A percentile compares a stretch with the other conserved stretches of the same genome.
These are phyloP conservation scores for Heliornis fulica DNA, from an alignment of 2,113 vertebrate genomes.

Conservation along the genomic window DNA sequence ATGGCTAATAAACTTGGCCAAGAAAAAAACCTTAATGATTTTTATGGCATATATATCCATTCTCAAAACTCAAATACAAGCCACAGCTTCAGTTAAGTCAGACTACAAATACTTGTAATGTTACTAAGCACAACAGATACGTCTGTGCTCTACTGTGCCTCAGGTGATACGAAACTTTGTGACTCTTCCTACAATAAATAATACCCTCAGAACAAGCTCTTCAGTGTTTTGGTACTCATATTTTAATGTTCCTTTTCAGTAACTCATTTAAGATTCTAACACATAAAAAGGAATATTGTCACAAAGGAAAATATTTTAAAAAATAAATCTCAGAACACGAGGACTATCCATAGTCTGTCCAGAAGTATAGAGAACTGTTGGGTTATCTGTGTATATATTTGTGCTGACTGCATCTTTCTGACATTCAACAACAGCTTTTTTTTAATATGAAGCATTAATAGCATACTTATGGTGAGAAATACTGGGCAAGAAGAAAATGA, in stretches of 20 bases:
- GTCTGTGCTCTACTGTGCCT: not conserved
- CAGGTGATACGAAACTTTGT: not conserved
- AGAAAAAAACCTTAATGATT: not conserved
- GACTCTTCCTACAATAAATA: not conserved
- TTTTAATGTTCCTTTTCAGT: not conserved
- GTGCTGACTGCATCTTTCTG: not conserved
- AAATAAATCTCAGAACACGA: not conserved
- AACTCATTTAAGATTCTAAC: not conserved
- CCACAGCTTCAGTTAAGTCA: not conserved
- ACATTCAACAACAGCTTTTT: fast-evolving
- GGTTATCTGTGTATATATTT: not conserved
- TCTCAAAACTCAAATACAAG: not conserved
- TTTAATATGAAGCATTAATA: not conserved
- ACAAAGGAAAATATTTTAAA: not conserved
- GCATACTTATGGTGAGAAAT: fast-evolving
- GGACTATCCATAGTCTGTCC: not conserved
- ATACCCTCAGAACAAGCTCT: not conserved
- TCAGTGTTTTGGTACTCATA: not conserved
- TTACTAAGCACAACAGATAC: not conserved
- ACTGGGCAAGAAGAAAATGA: not conserved
- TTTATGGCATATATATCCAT: not conserved
- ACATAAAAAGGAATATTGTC: not conserved
- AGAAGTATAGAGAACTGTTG: not conserved
- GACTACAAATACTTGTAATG: not conserved
- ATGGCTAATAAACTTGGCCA: not conserved